Evolutionary conservation across 1,140 invertebrate genomes (phyloP), one percentile per base, ranked within the genome.

Genomic region (Drosophila lowei): DNA sequence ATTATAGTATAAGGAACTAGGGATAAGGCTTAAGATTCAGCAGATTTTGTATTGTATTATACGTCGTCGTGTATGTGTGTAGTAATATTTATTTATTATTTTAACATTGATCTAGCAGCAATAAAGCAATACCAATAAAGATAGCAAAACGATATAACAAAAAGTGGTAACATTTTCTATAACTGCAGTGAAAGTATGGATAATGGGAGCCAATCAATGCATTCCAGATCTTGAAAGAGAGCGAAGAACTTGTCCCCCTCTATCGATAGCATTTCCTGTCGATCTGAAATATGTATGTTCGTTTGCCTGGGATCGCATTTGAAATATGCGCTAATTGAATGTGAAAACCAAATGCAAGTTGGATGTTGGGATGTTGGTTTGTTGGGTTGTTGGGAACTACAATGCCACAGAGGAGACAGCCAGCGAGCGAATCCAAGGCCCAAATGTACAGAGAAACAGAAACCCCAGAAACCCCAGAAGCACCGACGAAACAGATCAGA

Each of bases 251-350:
- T 28, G 28, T 6, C 23, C 23, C 23, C 23, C 23, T 25, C 23
- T 5, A 25, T 25, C 23, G 23, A 25, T 25, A 57, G 54, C 76
- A 67, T 83, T 83, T 83, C 79, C 79, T 84, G 79, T 62, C 15
- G 54, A 68, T 52, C 54, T 47, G 50, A 77, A 76, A 75, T 79
- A 71, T 76, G 67, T 77, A 68, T 60, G 64, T 75, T 75, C 18
- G 18, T 56, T 59, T 52, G 44, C 59, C 59, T 25, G 23, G 23
- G 23, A 25, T 25, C 23, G 23, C 70, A 80, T 80, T 78, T 76
- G 84, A 76, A 78, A 88, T 79, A 88, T 88, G 79, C 83, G 84
- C 83, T 88, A 88, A 88, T 88, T 88, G 83, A 88, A 88, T 88
- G 83, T 79, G 78, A 88, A 88, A 88, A 72, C 63, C 62, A 88